Percentiles rank a stretch among this genome's conserved stretches.
phyloP scores from a whole-genome alignment of 2,888 invertebrate species.

The Candidula unifasciata region DNA sequence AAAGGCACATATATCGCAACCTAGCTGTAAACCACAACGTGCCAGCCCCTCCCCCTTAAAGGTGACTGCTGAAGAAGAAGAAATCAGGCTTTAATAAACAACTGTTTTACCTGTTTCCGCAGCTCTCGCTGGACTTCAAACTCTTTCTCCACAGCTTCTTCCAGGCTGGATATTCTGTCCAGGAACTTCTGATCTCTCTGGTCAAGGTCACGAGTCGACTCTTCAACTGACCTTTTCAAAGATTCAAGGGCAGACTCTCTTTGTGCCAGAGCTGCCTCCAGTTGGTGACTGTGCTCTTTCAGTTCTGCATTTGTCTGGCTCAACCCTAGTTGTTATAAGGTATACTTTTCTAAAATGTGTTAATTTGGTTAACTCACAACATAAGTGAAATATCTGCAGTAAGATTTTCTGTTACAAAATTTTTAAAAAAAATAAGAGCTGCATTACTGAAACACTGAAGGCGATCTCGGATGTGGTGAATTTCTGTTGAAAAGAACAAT shows the following conservation, averaged over 20 bases:
- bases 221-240: constrained; percentile 68
- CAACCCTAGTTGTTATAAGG: constrained; percentile 65
- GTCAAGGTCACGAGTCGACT: constrained; percentile 68
- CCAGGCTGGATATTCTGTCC: constrained; percentile 66
- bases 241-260: constrained; percentile 74
- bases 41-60: too few species aligned
- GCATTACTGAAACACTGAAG: too few species aligned
- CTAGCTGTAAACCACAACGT: too few species aligned
- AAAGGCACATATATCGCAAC: too few species aligned
- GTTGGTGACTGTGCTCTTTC: constrained; percentile 74
- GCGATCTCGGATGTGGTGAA: too few species aligned
- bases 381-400: too few species aligned
- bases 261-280: constrained; percentile 75
- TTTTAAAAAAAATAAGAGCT: too few species aligned
- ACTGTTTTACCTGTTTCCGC: constrained; percentile 73
- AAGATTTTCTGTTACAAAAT: too few species aligned
- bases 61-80: background rate
- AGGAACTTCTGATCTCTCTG: constrained; percentile 62
- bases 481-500: too few species aligned
- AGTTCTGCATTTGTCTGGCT: constrained; percentile 74
- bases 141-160: constrained; percentile 73
- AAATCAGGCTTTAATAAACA: background rate
- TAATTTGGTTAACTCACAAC: too few species aligned
- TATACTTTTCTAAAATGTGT: background rate
- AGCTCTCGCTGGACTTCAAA: constrained; percentile 74